Conservation (phyloP, 2,113 vertebrate species). For the Parotia lawesii region DNA sequence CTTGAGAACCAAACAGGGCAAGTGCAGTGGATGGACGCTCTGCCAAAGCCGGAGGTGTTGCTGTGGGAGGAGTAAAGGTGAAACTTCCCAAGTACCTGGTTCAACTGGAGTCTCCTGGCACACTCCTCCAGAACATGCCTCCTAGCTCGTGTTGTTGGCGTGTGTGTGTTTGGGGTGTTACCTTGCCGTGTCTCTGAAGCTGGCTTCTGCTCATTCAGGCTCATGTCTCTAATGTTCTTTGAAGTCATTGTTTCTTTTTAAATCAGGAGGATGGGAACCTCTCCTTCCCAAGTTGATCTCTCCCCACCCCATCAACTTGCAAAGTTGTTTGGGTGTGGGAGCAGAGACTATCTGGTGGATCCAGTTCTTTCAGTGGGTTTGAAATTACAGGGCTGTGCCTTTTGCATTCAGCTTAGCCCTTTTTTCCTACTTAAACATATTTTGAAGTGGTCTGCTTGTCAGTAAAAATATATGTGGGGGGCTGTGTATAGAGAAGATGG, state of each 20-base stretch:
- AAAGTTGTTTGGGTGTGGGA: conserved; percentile 52
- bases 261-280: conserved; percentile 39
- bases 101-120: conserved; percentile 46
- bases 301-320: conserved; percentile 19
- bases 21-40: background rate
- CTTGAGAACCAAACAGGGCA: background rate
- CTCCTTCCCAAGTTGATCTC: conserved; percentile 26
- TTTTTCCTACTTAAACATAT: background rate
- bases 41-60: background rate
- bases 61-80: conserved; percentile 27
- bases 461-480: background rate
- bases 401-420: background rate
- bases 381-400: conserved; percentile 19
- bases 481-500: background rate
- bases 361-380: conserved; percentile 55
- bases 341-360: conserved; percentile 25
- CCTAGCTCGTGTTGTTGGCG: background rate
- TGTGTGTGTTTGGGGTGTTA: conserved; percentile 42
- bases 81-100: background rate
- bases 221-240: conserved; percentile 24
- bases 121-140: background rate
- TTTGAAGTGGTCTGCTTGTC: background rate
- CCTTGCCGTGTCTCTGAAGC: background rate
- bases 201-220: background rate
- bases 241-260: conserved; percentile 46